A percentile compares a stretch with the other conserved stretches of the same genome.
Evolutionary conservation across 2,113 vertebrate genomes (phyloP).

Genomic region (Triplophysa siluroides): DNA sequence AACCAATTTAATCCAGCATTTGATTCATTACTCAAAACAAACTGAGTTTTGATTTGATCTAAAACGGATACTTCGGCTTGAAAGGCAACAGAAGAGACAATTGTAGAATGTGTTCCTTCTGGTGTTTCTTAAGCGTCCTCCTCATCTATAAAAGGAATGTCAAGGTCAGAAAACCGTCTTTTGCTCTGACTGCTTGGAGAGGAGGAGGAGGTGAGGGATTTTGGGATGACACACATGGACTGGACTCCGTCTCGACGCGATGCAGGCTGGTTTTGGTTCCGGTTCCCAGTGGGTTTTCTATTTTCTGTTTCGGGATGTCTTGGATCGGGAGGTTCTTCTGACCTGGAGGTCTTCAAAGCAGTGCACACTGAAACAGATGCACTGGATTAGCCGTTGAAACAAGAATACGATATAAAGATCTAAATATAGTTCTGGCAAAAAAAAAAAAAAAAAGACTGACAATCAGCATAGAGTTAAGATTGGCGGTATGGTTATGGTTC

Average conservation of each 20-base stretch:
- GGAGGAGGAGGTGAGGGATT: constrained; percentile 3
- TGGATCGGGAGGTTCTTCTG: constrained; percentile 16
- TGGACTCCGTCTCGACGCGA: constrained; percentile 68
- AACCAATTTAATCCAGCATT: not conserved
- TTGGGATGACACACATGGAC: constrained; percentile 66
- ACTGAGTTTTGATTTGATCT: not conserved
- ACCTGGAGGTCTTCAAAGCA: constrained; percentile 41
- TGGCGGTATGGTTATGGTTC: too few species aligned
- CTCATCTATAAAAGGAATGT: constrained; percentile 79
- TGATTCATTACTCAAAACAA: constrained; percentile 8
- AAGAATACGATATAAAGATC: not conserved
- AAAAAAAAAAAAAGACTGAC: too few species aligned
- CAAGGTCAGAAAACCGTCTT: constrained; percentile 78
- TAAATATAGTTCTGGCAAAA: too few species aligned
- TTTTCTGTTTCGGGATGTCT: not conserved
- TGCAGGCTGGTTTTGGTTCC: not conserved
- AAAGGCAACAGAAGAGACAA: not conserved
- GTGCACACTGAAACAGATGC: constrained; percentile 50
- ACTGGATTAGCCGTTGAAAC: constrained; percentile 13
- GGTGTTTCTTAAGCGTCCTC: constrained; percentile 54
- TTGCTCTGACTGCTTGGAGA: constrained; percentile 40
- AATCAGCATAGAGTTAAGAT: too few species aligned
- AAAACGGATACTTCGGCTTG: not conserved
- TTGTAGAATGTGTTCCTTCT: not conserved
- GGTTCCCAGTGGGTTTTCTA: not conserved